Evolutionary conservation across 2,888 invertebrate species (phyloP).

Genomic region (Cheilosia scutellata): DNA sequence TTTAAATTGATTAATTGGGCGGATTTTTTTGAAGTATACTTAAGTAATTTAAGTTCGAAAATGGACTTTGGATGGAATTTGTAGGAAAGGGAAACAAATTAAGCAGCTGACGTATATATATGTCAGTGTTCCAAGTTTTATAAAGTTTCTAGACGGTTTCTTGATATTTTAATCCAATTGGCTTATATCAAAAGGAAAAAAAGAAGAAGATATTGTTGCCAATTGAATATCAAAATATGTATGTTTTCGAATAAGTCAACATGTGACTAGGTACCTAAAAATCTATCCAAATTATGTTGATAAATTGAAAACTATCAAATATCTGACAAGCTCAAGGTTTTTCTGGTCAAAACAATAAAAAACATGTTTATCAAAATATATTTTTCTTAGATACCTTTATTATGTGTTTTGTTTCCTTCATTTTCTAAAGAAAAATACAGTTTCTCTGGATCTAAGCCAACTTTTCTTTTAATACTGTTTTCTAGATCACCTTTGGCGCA

Average conservation of each 20-base stretch:
- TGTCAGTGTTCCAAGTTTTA: not conserved
- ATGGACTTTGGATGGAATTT: slow-evolving; percentile 4
- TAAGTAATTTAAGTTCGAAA: slow-evolving; percentile 1
- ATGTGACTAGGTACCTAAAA: not conserved
- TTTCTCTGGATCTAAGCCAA: not conserved
- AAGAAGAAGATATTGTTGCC: not conserved
- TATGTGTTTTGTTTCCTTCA: not conserved
- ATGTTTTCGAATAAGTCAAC: not conserved
- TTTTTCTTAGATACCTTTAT: not conserved
- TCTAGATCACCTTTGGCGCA: not conserved
- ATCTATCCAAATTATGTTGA: not conserved
- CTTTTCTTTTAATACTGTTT: not conserved
- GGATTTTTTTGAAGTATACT: not conserved
- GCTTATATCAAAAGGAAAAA: not conserved
- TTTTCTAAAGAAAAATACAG: not conserved
- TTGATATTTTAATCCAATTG: not conserved
- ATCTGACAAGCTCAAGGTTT: slow-evolving; percentile 1
- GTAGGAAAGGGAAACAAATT: not conserved
- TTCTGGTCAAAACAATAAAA: not conserved
- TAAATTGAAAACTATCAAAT: not conserved
- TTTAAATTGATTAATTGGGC: not conserved
- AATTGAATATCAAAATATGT: no score
- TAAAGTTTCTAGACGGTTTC: not conserved
- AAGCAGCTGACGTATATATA: not conserved
- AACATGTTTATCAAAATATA: not conserved